Evolutionary conservation across 2,797 vertebrate species (phyloP), one percentile per base, ranked within the genome.

Genomic region (Xenentodon cancila): DNA sequence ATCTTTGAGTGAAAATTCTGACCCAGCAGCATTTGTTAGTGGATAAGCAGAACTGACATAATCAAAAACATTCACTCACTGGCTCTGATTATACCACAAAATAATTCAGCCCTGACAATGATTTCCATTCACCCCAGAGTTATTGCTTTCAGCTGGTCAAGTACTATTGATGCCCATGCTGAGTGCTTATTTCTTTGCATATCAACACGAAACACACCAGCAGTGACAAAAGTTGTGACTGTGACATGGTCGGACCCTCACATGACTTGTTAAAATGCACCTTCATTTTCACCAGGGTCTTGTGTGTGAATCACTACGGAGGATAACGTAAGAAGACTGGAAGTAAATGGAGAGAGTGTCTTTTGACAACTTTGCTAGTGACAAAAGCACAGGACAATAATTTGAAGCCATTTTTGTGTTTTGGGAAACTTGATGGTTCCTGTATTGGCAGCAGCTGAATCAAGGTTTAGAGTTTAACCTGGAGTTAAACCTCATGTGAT

Each of bases 111-210:
- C 42, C 62, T 48, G 21, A 51, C 27, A 54, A 51, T 64, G 56
- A 83, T 85, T 81, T 81, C 61, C 57, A 57, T 52, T 75, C 30
- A 0, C 54, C 42, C 57, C 56, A 45, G 25, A 59, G 54, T 82
- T 78, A 84, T 75, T 80, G 61, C 69, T 75, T 80, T 77, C 76
- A 83, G 84, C 73, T 82, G 75, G 53, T 34, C 3, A 11, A 71
- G 66, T 63, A 55, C 6, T 59, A 76, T 63, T 62, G 64, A 84
- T 79, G 64, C 59, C 18, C 19, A 59, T 63, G 47, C 51, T 47
- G 55, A 65, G 47, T 9, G 12, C 60, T 77, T 50, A 45, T 25
- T 53, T 58, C 49, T 66, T 55, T 59, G 59, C 63, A 58, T 52
- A 77, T 59, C 72, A 67, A 75, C 53, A 5, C 25, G 5, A 25